Base-by-base conservation (phyloP, 1,140 invertebrate genomes). In the Solenopsis invicta region DNA sequence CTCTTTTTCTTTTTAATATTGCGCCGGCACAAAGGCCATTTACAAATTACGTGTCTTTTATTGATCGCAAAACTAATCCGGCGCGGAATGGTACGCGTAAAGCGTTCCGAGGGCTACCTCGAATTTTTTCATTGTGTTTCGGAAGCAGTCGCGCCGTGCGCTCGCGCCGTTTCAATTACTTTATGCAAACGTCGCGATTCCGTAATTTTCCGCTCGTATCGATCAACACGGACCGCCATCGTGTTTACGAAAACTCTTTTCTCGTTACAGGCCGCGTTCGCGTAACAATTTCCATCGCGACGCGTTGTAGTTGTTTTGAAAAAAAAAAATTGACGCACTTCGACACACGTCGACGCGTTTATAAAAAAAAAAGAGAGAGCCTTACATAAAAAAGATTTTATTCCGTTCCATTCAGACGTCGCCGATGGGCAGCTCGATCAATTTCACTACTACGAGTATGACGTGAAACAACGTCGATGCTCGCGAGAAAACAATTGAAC, bases 141-240 rank as follows among this genome's bases (percentile, higher is more conserved):
- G 56, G 52, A 10, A 16, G 48, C 77, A 29, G 24, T 67, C 62
- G 62, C 41, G 48, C 48, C 24, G 54, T 9, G 18, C 18, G 8
- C 54, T 45, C n/a, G 67, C 80, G 67, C 80, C 52, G 34, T 85
- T 67, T 85, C 84, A 78, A 85, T 66, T 80, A 85, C 77, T 78
- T 77, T 85, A 77, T 85, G 69, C 80, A 74, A 84, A 84, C 69
- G 69, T 75, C 69, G 69, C 69, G 56, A 84, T 61, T 74, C 12
- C 41, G 54, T 75, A 61, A 74, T 74, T 75, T 74, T 61, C 80
- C 69, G 13, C 24, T 34, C 12, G 54, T 84, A 84, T 62, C 24
- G 69, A 75, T 74, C 54, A 74, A 82, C 37, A 24, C 54, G 66
- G 16, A 45, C 18, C 48, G 24, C 41, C 54, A 62, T 84, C 21